Percentiles rank a stretch among this genome's conserved stretches.
Evolutionary conservation across 1,140 invertebrate genomes (phyloP).

Genomic region (Drosophila tristis): DNA sequence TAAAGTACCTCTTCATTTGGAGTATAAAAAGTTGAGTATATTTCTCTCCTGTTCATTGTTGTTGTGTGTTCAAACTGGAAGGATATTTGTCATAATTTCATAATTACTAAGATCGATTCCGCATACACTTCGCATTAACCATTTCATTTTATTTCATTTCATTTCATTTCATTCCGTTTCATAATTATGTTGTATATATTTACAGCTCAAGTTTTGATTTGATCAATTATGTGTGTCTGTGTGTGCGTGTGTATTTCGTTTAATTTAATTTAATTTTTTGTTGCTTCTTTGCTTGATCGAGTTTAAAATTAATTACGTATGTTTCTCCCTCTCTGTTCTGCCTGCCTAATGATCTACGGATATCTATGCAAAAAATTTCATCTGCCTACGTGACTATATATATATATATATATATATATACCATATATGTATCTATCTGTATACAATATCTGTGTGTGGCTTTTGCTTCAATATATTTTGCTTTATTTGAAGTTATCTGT

Average conservation of each 20-base stretch:
- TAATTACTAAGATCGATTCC: not conserved
- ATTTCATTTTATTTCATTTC: too few species aligned
- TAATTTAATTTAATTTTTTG: slow-evolving; percentile 4
- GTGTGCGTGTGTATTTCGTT: not conserved
- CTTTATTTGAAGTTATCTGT: too few species aligned
- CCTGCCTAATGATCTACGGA: slow-evolving; percentile 14
- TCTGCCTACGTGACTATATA: slow-evolving; percentile 46
- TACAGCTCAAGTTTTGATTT: slow-evolving; percentile 45
- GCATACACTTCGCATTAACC: too few species aligned
- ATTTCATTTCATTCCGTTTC: not conserved
- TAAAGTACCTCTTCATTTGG: slow-evolving; percentile 14
- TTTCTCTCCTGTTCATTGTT: slow-evolving; percentile 17
- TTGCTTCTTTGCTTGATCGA: slow-evolving; percentile 22
- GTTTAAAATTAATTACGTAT: slow-evolving; percentile 79
- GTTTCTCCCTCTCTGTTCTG: slow-evolving; percentile 7
- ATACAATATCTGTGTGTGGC: not conserved
- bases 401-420: slow-evolving; percentile 10
- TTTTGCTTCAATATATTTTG: slow-evolving; percentile 7
- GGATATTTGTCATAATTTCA: slow-evolving; percentile 56
- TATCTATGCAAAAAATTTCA: slow-evolving; percentile 70
- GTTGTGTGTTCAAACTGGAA: slow-evolving; percentile 49
- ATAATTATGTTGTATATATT: slow-evolving; percentile 29
- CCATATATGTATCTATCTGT: slow-evolving; percentile 28
- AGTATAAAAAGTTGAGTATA: slow-evolving; percentile 32
- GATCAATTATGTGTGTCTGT: not conserved